Conservation (phyloP, 2,888 invertebrate genomes). For the Zaprionus bogoriensis region DNA sequence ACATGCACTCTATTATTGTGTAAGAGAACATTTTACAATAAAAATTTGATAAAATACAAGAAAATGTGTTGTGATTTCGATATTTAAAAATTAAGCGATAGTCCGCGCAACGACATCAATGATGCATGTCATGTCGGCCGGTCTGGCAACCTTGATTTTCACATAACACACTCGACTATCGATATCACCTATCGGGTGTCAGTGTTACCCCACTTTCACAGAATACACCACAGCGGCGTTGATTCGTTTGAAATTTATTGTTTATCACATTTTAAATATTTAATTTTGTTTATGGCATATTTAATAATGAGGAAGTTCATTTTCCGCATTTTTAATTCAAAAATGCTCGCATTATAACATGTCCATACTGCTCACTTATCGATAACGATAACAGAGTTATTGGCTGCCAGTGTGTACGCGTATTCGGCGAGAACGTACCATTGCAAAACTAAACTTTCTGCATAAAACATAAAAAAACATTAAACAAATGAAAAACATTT, state of each 20-base stretch:
- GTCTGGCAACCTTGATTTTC: conserved; percentile 26
- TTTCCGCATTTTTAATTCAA: conserved; percentile 49
- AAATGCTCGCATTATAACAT: conserved; percentile 35
- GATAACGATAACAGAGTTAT: conserved; percentile 50
- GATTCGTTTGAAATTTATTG: conserved; percentile 1
- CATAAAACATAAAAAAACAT: conserved; percentile 74
- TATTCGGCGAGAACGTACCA: conserved; percentile 62
- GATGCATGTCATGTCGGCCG: background rate
- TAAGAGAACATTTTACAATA: conserved; percentile 54
- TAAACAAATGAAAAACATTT: conserved; percentile 67
- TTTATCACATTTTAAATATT: conserved; percentile 1
- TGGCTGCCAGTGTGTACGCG: conserved; percentile 62
- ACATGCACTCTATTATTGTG: conserved; percentile 48
- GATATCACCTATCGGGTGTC: conserved; percentile 22
- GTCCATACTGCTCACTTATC: conserved; percentile 37
- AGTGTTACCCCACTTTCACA: conserved; percentile 26
- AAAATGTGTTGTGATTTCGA: background rate
- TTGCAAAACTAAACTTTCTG: conserved; percentile 69
- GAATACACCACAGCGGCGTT: conserved; percentile 5
- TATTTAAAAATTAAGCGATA: background rate
- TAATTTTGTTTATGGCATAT: background rate
- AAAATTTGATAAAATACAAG: conserved; percentile 24
- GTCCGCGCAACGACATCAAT: background rate
- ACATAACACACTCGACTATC: conserved; percentile 29
- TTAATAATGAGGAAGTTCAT: background rate